Percentiles rank a stretch among this genome's conserved stretches.
Evolutionary conservation across 2,113 vertebrate genomes (phyloP).

Genomic region (Tupaia chinensis): DNA sequence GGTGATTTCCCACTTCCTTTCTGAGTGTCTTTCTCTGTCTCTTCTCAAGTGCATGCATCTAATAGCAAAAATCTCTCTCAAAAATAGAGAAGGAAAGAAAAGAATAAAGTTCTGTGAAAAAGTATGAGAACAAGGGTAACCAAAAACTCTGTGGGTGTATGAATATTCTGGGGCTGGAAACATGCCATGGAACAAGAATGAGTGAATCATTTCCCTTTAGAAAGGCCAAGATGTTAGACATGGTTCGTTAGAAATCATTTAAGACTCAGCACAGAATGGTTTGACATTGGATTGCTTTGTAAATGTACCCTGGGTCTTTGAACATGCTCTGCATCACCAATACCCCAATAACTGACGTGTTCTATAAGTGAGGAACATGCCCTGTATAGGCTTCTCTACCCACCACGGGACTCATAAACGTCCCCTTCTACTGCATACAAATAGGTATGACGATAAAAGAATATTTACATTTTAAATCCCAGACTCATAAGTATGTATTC

Average conservation of each 20-base stretch:
- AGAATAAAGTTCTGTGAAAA: neutral
- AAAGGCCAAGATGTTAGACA: neutral
- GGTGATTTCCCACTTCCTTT: too few relatives aligned
- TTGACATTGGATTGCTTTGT: neutral
- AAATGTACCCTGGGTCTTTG: neutral
- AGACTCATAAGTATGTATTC: neutral
- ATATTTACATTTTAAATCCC: neutral
- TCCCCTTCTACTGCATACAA: neutral
- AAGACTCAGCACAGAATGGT: neutral
- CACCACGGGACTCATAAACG: neutral
- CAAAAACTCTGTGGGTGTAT: fast-evolving
- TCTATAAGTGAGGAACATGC: neutral
- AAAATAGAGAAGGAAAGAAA: too few relatives aligned
- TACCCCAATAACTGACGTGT: neutral
- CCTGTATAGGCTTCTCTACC: neutral
- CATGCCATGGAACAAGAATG: fast-evolving
- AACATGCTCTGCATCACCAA: neutral
- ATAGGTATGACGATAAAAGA: neutral
- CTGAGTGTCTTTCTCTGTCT: too few relatives aligned
- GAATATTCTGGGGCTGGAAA: neutral
- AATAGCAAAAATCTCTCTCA: too few relatives aligned
- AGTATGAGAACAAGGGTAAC: fast-evolving
- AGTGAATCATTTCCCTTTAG: neutral
- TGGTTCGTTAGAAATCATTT: neutral
- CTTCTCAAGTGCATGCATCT: too few relatives aligned